Percentiles rank a stretch among this genome's conserved stretches.
Evolutionary conservation across 2,797 vertebrate species (phyloP).

Genomic region (Sebastiscus albofasciatus): DNA sequence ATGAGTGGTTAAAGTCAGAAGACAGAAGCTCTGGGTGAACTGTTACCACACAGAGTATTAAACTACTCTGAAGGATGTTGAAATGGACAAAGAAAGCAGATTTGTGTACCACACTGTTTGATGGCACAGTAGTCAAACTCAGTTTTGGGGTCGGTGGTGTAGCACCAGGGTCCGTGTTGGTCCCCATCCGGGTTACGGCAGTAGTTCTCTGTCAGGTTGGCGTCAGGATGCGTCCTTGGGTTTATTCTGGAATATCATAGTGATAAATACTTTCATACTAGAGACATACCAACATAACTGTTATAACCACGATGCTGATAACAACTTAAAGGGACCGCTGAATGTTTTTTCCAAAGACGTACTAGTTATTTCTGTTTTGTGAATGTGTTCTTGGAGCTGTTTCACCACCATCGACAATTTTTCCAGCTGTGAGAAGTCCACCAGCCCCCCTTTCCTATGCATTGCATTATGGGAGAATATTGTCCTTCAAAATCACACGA

Average conservation of each 20-base stretch:
- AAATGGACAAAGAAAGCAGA: conserved; percentile 8
- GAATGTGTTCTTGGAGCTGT: not conserved
- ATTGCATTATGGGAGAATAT: not conserved
- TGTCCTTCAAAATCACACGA: not conserved
- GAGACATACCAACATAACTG: not conserved
- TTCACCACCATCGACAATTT: not conserved
- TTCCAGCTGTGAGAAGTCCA: not conserved
- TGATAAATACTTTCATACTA: not conserved
- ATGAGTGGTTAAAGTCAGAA: conserved; percentile 32
- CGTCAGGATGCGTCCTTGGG: conserved; percentile 82
- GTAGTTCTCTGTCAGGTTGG: conserved; percentile 91
- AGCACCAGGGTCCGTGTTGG: conserved; percentile 97
- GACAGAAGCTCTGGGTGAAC: conserved; percentile 9
- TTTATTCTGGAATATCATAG: conserved; percentile 85
- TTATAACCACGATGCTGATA: not conserved
- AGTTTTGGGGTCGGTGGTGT: conserved; percentile 91
- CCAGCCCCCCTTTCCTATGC: not conserved
- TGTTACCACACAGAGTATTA: conserved; percentile 5
- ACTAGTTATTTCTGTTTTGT: not conserved
- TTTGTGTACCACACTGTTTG: conserved; percentile 86
- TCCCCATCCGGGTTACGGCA: conserved; percentile 95
- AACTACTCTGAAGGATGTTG: not conserved
- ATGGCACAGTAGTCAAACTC: conserved; percentile 98
- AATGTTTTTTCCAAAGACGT: not conserved
- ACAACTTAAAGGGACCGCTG: not conserved